Percentiles rank a stretch among this genome's conserved stretches.
Evolutionary conservation across 2,888 invertebrate genomes (phyloP).

Genomic region (Lepidocyrtoides sp.): DNA sequence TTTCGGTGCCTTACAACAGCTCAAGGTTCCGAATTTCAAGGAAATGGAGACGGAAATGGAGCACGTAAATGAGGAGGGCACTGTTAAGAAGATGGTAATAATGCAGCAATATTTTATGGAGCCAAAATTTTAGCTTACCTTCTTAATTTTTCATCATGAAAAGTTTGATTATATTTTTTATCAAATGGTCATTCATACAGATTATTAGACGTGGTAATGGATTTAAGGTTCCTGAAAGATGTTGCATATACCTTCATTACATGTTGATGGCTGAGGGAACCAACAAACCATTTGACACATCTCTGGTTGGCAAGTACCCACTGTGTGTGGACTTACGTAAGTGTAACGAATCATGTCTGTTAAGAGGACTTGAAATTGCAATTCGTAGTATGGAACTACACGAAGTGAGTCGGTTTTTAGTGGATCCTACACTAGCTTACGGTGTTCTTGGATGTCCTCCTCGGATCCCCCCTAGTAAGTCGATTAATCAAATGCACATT

Average conservation of each 20-base stretch:
- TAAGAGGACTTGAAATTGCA: not conserved
- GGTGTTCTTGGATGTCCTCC: conserved; percentile 9
- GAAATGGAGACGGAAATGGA: not conserved
- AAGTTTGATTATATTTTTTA: not conserved
- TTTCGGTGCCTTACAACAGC: not conserved
- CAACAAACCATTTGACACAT: conserved; percentile 91
- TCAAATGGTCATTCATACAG: not conserved
- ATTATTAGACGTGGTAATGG: not conserved
- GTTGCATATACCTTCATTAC: conserved; percentile 88
- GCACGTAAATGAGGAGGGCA: not conserved
- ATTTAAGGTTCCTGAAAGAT: not conserved
- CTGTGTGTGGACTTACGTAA: not conserved
- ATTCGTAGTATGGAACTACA: conserved; percentile 20
- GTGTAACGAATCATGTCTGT: not conserved
- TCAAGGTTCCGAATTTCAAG: not conserved
- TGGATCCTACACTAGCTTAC: conserved; percentile 23
- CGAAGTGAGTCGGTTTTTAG: conserved; percentile 28
- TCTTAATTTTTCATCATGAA: not conserved
- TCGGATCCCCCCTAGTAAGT: conserved; percentile 50
- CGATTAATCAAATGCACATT: no score
- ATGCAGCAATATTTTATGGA: not conserved
- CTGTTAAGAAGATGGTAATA: conserved; percentile 14
- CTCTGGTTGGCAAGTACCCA: conserved; percentile 86
- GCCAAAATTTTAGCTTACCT: not conserved
- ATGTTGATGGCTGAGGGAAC: conserved; percentile 91